Conservation (phyloP, 1,140 invertebrate genomes). For the Calliphora vicina region DNA sequence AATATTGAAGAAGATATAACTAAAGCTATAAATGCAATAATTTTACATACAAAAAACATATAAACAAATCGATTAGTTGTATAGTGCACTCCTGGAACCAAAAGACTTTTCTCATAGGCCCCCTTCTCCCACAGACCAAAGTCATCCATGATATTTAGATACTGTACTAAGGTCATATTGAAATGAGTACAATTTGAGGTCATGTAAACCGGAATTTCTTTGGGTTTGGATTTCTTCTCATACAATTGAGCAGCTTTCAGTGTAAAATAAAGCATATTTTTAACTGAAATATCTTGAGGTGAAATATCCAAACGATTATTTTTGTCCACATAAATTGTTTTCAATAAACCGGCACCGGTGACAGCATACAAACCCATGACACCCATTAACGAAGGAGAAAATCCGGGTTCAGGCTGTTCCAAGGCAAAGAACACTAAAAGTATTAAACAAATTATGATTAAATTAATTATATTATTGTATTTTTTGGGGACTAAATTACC, state of each 20-base stretch:
- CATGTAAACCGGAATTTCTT: constrained; percentile 46
- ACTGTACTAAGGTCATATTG: constrained; percentile 45
- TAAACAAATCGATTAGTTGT: constrained; percentile 49
- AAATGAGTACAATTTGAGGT: constrained; percentile 44
- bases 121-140: constrained; percentile 40
- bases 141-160: constrained; percentile 46
- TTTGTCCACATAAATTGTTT: constrained; percentile 47
- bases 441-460: background rate
- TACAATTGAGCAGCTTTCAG: constrained; percentile 18
- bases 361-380: constrained; percentile 52
- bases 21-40: no score
- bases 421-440: constrained; percentile 48
- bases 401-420: constrained; percentile 49
- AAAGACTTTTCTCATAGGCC: constrained; percentile 49
- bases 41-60: constrained; percentile 44
- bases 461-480: no score
- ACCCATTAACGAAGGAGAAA: constrained; percentile 50
- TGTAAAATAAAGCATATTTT: constrained; percentile 42
- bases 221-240: background rate
- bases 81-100: constrained; percentile 46
- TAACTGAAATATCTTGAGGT: constrained; percentile 51
- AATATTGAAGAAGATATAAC: no score
- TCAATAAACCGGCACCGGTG: constrained; percentile 49
- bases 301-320: constrained; percentile 47
- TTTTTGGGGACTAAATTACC: constrained; percentile 53